Conservation (phyloP, 1,140 invertebrate species). For the Carcinoscorpius rotundicauda region DNA sequence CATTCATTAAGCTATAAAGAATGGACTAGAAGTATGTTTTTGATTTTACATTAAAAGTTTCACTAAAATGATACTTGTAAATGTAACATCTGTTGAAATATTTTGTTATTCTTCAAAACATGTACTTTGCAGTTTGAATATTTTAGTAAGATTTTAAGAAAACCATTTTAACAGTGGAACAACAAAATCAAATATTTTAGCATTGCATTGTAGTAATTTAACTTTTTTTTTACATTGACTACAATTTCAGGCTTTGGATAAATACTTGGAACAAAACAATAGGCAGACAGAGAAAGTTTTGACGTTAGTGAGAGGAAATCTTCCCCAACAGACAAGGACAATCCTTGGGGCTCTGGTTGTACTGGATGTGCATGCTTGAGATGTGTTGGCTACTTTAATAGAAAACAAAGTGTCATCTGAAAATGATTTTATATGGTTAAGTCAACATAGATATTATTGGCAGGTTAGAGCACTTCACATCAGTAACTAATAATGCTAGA, state of each 20-base stretch:
- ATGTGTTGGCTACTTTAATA: constrained; percentile 62
- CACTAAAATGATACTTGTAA: no score
- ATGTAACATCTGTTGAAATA: no score
- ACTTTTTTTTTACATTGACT: no score
- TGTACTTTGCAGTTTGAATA: no score
- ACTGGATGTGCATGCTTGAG: constrained; percentile 80
- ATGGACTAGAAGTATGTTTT: constrained; percentile 17
- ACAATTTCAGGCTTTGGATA: constrained; percentile 36
- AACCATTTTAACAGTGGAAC: no score
- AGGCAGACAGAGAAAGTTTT: constrained; percentile 71
- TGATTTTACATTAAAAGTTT: no score
- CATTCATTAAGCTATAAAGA: constrained; percentile 50
- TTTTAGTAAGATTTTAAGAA: no score
- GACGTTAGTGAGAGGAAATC: constrained; percentile 66
- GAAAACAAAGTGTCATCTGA: constrained; percentile 49
- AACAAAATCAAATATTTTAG: no score
- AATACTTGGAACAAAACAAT: constrained; percentile 46
- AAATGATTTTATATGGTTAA: constrained; percentile 85
- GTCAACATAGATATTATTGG: constrained; percentile 89
- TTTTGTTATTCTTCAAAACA: no score
- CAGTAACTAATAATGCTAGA: no score
- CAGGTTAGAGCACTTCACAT: no score
- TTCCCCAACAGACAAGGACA: constrained; percentile 76
- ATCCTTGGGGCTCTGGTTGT: constrained; percentile 80
- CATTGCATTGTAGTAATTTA: no score